Evolutionary conservation across 1,140 invertebrate genomes (phyloP), one percentile per base, ranked within the genome.

Genomic region (Tetragonula clypearis): DNA sequence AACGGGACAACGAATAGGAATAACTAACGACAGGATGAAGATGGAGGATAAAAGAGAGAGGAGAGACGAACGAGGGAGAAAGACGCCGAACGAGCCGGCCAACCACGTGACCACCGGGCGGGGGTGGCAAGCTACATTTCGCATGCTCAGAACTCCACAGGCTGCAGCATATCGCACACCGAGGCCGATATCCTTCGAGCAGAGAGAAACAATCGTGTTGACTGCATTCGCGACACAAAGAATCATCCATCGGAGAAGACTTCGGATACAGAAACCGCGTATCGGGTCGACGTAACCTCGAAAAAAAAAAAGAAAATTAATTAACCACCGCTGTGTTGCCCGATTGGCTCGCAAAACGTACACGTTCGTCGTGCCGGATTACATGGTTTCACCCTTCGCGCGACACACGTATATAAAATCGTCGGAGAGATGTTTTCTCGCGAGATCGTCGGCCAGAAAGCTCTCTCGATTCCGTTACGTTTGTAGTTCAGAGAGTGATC

Each of bases 91-190:
- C 56, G 62, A 86, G 82, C 81, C 66, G 77, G 72, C 76, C 86
- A 87, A 90, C 93, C 94, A 94, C 93, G 94, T 94, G 94, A 95
- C 86, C 91, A 86, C 1, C 87, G 91, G 92, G 93, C 93, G 93
- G 94, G 93, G 94, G 93, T 93, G 94, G 92, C 87, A 91, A 91
- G 90, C 91, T 90, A 93, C 93, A 94, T 93, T 94, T 94, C 93
- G 93, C 94, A 94, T 94, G 93, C 93, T 92, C 93, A 93, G 93
- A 93, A 91, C 93, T 93, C 92, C 84, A 92, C 93, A 92, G 92
- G 93, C 93, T 92, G 91, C 91, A 91, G 91, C 88, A 83, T 89
- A 87, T 88, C 87, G 77, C 84, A 87, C 87, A 79, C 82, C 73
- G 85, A 86, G 82, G 82, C 77, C 69, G 84, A 78, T 73, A 71